phyloP scores from a whole-genome alignment of 2,888 invertebrate species.

The Rhamnusium bicolor region DNA sequence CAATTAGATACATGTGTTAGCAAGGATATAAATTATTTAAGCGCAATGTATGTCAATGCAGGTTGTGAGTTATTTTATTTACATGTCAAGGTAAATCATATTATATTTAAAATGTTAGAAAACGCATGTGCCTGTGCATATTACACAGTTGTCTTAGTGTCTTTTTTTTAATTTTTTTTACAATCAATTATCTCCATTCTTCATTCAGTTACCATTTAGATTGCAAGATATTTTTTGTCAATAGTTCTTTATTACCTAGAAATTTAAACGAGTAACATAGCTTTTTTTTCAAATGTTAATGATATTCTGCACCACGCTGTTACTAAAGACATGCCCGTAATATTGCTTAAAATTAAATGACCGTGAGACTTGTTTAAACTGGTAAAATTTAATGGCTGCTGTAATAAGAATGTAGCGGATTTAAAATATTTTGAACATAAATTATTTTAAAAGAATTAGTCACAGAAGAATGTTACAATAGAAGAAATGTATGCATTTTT shows the following conservation, averaged over 20 bases:
- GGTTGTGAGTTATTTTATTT: background rate
- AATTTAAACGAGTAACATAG: background rate
- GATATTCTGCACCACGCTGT: background rate
- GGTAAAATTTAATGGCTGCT: background rate
- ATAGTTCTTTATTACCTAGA: background rate
- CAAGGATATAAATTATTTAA: background rate
- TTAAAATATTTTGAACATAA: too few species aligned
- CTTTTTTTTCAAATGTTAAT: background rate
- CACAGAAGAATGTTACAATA: too few species aligned
- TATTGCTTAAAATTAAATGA: background rate
- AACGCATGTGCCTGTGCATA: background rate
- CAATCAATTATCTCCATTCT: background rate
- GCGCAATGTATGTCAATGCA: background rate
- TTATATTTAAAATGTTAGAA: background rate
- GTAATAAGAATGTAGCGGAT: background rate
- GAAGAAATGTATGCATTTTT: too few species aligned
- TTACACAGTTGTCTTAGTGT: background rate
- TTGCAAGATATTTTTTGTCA: background rate
- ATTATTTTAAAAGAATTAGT: too few species aligned
- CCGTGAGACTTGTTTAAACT: background rate
- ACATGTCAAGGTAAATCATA: conserved; percentile 6
- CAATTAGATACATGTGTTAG: background rate
- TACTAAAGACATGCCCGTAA: background rate
- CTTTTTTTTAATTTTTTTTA: background rate
- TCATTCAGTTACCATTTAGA: background rate